Percentiles rank a stretch among this genome's conserved stretches.
Conservation (phyloP, 2,888 invertebrate genomes). For the Pollenia angustigena region DNA sequence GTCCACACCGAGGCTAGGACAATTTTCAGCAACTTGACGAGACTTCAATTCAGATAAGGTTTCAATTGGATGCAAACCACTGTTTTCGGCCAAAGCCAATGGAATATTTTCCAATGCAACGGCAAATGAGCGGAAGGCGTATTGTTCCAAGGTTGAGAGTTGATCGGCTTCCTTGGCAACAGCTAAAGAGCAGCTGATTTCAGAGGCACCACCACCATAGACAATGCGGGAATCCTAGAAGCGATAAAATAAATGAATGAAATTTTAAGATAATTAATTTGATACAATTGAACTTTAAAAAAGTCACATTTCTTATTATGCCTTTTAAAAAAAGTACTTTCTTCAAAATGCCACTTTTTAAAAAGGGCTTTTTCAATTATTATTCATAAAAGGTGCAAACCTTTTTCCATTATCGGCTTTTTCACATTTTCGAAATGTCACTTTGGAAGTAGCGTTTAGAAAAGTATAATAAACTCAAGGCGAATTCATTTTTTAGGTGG, state of each 20-base stretch:
- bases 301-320: no score
- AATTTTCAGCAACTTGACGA: conserved; percentile 92
- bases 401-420: no score
- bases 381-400: no score
- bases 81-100: conserved; percentile 97
- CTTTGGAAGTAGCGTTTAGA: no score
- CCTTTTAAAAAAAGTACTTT: no score
- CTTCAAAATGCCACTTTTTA: no score
- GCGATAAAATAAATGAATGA: not conserved
- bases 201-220: conserved; percentile 99
- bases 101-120: conserved; percentile 98
- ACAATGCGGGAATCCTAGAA: conserved; percentile 91
- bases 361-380: no score
- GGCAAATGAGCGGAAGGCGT: conserved; percentile 97
- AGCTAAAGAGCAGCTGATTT: conserved; percentile 96
- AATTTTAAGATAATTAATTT: no score
- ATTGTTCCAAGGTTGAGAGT: conserved; percentile 96
- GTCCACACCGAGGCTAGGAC: conserved; percentile 96
- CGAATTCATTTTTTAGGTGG: no score
- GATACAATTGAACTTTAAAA: no score
- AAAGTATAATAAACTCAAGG: no score
- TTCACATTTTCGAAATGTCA: no score
- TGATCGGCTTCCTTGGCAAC: conserved; percentile 95
- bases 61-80: conserved; percentile 96
- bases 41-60: conserved; percentile 96